phyloP scores from a whole-genome alignment of 2,113 vertebrate genomes.

The Lates calcarifer region DNA sequence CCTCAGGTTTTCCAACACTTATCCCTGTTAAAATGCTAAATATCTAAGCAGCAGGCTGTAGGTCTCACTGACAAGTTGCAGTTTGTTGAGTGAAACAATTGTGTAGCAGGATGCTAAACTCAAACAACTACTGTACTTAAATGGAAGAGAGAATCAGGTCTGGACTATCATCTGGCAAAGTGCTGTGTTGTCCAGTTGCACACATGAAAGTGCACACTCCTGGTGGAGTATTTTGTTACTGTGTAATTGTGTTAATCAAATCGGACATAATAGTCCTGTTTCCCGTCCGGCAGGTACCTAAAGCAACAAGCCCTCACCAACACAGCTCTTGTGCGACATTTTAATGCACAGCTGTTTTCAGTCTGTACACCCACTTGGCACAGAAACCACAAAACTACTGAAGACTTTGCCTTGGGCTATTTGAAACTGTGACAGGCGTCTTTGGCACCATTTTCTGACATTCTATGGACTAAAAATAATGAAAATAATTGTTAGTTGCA shows the following conservation, averaged over 20 bases:
- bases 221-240: not conserved
- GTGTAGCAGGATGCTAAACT: not conserved
- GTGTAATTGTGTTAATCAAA: too few species aligned
- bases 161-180: not conserved
- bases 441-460: not conserved
- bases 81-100: not conserved
- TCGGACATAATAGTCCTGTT: too few species aligned
- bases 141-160: too few species aligned
- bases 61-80: too few species aligned
- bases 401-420: not conserved
- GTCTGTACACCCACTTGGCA: not conserved
- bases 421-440: not conserved
- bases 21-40: too few species aligned
- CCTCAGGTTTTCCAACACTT: not conserved
- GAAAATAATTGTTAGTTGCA: not conserved
- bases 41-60: too few species aligned
- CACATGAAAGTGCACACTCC: not conserved
- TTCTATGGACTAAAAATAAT: not conserved
- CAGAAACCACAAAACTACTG: too few species aligned
- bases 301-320: not conserved
- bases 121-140: too few species aligned
- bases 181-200: not conserved
- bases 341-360: not conserved
- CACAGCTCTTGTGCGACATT: not conserved
- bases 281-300: not conserved